Evolutionary conservation across 2,797 vertebrate species (phyloP).

Genomic region (Eurystomus glaucurus): DNA sequence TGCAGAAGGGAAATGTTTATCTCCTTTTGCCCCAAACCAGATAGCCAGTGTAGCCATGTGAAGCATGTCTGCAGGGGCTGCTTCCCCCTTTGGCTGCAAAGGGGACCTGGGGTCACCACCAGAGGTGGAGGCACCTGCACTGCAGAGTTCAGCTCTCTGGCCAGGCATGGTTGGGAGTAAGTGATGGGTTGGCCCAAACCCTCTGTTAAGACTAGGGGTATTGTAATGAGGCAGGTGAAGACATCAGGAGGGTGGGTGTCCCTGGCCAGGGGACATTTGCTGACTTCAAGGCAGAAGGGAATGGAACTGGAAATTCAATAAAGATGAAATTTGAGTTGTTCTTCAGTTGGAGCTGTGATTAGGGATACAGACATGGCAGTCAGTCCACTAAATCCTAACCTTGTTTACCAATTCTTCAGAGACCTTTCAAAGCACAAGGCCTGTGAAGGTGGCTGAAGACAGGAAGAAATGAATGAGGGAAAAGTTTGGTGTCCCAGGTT

Average conservation of each 20-base stretch:
- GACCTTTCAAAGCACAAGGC: background rate
- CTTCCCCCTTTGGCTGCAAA: background rate
- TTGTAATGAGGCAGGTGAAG: background rate
- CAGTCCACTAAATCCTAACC: background rate
- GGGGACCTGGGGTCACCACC: background rate
- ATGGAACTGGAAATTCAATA: background rate
- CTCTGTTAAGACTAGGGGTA: background rate
- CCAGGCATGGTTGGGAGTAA: background rate
- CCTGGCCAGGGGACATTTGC: background rate
- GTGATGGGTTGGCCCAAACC: background rate
- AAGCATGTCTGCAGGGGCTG: background rate
- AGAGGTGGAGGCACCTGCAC: background rate
- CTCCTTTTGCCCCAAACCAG: background rate
- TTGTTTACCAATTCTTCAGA: background rate
- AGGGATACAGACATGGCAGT: background rate
- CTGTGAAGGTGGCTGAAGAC: background rate
- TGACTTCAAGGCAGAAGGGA: background rate
- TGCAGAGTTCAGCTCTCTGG: background rate
- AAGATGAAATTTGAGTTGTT: background rate
- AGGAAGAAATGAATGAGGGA: background rate
- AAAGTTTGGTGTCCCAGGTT: background rate
- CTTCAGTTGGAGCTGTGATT: background rate
- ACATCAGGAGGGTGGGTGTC: background rate
- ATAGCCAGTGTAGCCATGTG: fast-evolving
- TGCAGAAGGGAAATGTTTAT: background rate